A percentile compares a stretch with the other conserved stretches of the same genome.
These are phyloP conservation scores for Sander lucioperca DNA, from an alignment of 2,113 vertebrate species.

Conservation along the genomic window DNA sequence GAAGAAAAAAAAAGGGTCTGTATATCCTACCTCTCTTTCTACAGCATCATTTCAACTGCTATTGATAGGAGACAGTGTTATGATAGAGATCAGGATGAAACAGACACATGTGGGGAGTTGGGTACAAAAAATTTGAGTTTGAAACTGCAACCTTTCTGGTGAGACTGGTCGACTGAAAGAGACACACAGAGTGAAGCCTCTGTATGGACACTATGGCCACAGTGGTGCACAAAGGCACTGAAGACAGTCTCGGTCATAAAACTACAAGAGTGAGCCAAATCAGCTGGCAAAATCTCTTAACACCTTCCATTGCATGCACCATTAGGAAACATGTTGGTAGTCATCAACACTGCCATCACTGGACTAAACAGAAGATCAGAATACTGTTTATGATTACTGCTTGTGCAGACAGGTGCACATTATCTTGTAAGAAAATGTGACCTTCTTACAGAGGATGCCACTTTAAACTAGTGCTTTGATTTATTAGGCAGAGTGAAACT, in stretches of 20 bases:
- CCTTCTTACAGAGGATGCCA: background rate
- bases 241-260: background rate
- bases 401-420: background rate
- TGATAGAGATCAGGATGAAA: slow-evolving; percentile 6
- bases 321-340: background rate
- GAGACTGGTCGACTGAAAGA: background rate
- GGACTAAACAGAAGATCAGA: background rate
- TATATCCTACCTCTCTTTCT: slow-evolving; percentile 15
- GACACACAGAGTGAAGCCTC: background rate
- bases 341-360: background rate
- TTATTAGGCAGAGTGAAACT: background rate
- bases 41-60: slow-evolving; percentile 4
- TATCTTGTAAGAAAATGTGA: too few species aligned
- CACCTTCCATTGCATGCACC: background rate
- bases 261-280: background rate
- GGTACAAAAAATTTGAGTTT: background rate
- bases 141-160: slow-evolving; percentile 3
- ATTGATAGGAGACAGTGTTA: too few species aligned
- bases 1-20: background rate
- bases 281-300: background rate
- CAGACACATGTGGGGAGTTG: background rate
- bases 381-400: background rate
- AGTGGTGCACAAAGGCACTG: background rate
- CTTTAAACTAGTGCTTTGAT: background rate
- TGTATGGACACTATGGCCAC: background rate